These are phyloP conservation scores for Hirtodrosophila trivittata DNA, from an alignment of 2,888 invertebrate genomes.

Conservation along the genomic window DNA sequence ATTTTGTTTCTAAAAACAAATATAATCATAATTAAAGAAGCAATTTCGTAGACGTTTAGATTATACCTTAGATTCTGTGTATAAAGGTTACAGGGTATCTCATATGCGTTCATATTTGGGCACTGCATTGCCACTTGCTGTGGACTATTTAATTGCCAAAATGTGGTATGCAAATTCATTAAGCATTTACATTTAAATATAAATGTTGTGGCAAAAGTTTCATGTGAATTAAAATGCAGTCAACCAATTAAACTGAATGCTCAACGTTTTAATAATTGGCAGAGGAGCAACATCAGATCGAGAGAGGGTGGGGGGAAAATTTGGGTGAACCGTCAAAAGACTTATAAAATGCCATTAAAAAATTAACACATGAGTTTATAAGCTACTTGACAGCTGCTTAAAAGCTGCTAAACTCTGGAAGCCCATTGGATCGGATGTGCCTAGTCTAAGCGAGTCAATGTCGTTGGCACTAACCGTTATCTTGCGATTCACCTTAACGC, in stretches of 20 bases:
- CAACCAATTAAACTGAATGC: constrained; percentile 40
- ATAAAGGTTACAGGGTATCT: too few species aligned
- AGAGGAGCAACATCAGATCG: neutral
- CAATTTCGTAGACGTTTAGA: too few species aligned
- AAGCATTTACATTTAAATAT: constrained; percentile 22
- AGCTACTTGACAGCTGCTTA: constrained; percentile 20
- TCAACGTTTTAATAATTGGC: constrained; percentile 13
- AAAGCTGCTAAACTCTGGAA: constrained; percentile 1
- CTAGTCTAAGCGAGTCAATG: constrained; percentile 11
- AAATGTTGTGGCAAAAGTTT: constrained; percentile 34
- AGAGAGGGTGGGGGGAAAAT: neutral
- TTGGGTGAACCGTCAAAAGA: constrained; percentile 42
- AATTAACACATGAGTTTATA: constrained; percentile 71
- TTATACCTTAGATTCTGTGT: too few species aligned
- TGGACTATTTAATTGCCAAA: constrained; percentile 16
- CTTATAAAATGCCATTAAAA: constrained; percentile 72
- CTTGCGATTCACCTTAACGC: neutral
- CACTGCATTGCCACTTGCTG: constrained; percentile 17
- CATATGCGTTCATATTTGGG: too few species aligned
- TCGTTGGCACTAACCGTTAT: constrained; percentile 53
- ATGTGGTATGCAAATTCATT: constrained; percentile 31
- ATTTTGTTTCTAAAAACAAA: too few species aligned
- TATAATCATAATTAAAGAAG: too few species aligned
- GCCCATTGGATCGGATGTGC: constrained; percentile 4
- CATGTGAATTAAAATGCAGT: constrained; percentile 41